Evolutionary conservation across 2,888 invertebrate genomes (phyloP), one percentile per base, ranked within the genome.

Genomic region (Dendrolimus pini): DNA sequence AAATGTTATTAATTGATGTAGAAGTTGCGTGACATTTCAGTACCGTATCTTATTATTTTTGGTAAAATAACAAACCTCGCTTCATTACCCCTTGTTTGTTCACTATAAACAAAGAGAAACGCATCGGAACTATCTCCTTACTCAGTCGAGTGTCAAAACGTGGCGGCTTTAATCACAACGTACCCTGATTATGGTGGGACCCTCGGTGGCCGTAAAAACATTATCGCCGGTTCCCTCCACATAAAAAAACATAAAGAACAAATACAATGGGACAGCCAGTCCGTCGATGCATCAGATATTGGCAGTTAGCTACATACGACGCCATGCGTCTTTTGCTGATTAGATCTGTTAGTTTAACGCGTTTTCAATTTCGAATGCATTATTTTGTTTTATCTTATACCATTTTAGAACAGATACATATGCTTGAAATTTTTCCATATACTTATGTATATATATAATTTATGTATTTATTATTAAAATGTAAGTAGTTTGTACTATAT

Each of bases 241-340:
- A 77, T 83, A 87, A 90, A 90, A 77, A 89, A 89, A 84, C 86
- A 89, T 89, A 89, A 89, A 89, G 83, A 86, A 86, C 82, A 84
- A 86, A 88, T 82, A 89, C 88, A 87, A 87, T 87, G 82, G 82
- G 74, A 77, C 75, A 74, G 71, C 71, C 71, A 75, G 78, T 77
- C 75, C 77, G 65, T 59, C 74, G 82, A 79, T 85, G 85, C 88
- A 89, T 88, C 86, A 82, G 89, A 87, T 87, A 87, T 89, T 89
- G 88, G 86, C 88, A 85, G 85, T 88, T 89, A 87, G 82, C 74
- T 76, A 74, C 85, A 84, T 82, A 72, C 82, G 82, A 73, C 77
- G 77, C 76, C 77, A 78, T 82, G 81, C 80, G 78, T 82, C 83
- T 82, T 77, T 70, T 62, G 67, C 74, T 80, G 88, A 88, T 88